These are phyloP conservation scores for Salminus brasiliensis DNA, from an alignment of 2,113 vertebrate species.

Conservation along the genomic window DNA sequence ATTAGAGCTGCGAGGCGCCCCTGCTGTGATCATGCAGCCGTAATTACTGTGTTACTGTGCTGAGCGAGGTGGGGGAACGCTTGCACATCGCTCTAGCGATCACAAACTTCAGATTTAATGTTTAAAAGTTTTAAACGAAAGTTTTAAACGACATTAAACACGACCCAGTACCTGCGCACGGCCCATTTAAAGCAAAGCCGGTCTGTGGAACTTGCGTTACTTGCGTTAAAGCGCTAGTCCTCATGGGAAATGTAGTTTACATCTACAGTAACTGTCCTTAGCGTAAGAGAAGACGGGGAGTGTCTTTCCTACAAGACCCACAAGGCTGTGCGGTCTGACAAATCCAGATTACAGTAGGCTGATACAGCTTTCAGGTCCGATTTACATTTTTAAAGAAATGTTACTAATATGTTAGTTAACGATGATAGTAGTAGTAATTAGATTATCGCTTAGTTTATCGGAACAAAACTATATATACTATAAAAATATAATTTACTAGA, in stretches of 20 bases:
- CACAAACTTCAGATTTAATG: not conserved
- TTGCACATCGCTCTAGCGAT: too few species aligned
- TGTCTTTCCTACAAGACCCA: slow-evolving; percentile 61
- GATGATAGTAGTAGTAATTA: too few species aligned
- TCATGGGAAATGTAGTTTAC: slow-evolving; percentile 66
- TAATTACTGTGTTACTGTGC: not conserved
- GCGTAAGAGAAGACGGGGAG: not conserved
- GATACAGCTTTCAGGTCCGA: too few species aligned
- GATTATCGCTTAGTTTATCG: too few species aligned
- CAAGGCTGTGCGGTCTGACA: slow-evolving; percentile 37
- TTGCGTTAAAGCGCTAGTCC: not conserved
- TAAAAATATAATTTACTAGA: too few species aligned
- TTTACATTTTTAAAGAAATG: too few species aligned
- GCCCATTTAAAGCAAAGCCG: not conserved
- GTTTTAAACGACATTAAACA: not conserved
- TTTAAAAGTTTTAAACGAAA: not conserved
- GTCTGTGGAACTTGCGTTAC: not conserved
- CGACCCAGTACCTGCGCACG: slow-evolving; percentile 17
- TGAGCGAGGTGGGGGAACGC: not conserved
- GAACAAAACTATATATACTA: too few species aligned
- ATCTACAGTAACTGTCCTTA: rapidly evolving
- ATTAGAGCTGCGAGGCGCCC: too few species aligned
- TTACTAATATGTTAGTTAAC: too few species aligned
- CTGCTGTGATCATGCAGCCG: too few species aligned
- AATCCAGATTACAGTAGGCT: not conserved